Evolutionary conservation across 1,140 invertebrate species (phyloP).

Genomic region (Drosophila nigromelanica): DNA sequence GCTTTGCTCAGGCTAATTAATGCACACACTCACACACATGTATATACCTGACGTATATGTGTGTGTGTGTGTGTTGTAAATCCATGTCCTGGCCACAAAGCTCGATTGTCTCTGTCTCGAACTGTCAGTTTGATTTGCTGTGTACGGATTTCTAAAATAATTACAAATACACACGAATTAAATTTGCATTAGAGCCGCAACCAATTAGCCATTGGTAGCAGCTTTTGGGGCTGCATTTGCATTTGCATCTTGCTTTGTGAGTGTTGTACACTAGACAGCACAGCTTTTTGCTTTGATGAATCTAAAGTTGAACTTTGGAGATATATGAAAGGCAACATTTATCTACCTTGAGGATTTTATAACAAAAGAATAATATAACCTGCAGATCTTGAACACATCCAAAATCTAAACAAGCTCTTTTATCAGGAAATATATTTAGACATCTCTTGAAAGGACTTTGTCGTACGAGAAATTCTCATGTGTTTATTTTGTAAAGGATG

Average conservation of each 20-base stretch:
- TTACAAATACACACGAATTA: conserved; percentile 79
- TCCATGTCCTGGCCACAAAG: conserved; percentile 27
- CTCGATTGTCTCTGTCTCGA: conserved; percentile 1
- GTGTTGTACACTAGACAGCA: not conserved
- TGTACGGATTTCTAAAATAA: conserved; percentile 75
- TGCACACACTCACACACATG: conserved; percentile 21
- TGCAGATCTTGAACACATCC: too few relatives aligned
- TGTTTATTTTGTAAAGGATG: too few relatives aligned
- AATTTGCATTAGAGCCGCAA: conserved; percentile 77
- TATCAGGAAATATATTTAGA: too few relatives aligned
- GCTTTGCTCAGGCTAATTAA: conserved; percentile 76
- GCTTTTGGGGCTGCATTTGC: conserved; percentile 9
- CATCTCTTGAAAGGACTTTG: too few relatives aligned
- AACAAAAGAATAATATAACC: too few relatives aligned
- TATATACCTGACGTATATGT: not conserved
- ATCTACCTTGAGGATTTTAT: too few relatives aligned
- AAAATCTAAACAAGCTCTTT: too few relatives aligned
- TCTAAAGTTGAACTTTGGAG: too few relatives aligned
- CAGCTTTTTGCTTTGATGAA: too few relatives aligned
- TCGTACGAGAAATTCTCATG: too few relatives aligned
- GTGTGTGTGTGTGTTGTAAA: conserved; percentile 13
- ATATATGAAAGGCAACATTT: too few relatives aligned
- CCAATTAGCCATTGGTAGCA: conserved; percentile 61
- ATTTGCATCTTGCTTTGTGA: not conserved
- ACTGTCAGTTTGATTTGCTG: conserved; percentile 70